phyloP scores from a whole-genome alignment of 1,140 invertebrate genomes.

The Aradophagus sp. region DNA sequence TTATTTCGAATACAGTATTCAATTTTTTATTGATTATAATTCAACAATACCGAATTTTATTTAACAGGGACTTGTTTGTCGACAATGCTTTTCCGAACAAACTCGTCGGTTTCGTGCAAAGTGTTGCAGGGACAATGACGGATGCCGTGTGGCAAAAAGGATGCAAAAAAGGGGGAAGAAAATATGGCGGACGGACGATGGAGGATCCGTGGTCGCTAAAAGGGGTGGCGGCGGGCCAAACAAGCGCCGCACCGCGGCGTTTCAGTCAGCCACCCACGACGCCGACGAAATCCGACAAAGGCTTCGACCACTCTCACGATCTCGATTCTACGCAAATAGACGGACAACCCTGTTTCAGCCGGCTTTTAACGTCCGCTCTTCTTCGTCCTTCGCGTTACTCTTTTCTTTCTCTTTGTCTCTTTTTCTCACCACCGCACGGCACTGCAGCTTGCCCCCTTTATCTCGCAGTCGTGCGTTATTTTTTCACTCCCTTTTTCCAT shows the following conservation, averaged over 20 bases:
- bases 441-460: conserved; percentile 13
- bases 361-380: conserved; percentile 54
- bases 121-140: too few species aligned
- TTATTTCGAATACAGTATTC: too few species aligned
- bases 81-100: too few species aligned
- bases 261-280: conserved; percentile 60
- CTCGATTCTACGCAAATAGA: conserved; percentile 68
- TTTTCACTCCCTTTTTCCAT: too few species aligned
- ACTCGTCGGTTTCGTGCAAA: too few species aligned
- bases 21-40: too few species aligned
- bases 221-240: conserved; percentile 39
- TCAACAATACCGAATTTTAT: too few species aligned
- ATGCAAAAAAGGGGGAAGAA: conserved; percentile 28
- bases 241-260: conserved; percentile 27
- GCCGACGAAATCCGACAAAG: conserved; percentile 64
- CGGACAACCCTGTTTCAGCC: conserved; percentile 41
- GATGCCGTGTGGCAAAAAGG: too few species aligned
- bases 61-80: too few species aligned
- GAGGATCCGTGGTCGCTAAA: conserved; percentile 29
- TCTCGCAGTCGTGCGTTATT: conserved; percentile 13
- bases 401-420: conserved; percentile 17
- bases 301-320: conserved; percentile 63
- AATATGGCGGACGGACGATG: conserved; percentile 34
- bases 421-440: conserved; percentile 1
- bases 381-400: conserved; percentile 25